These are phyloP conservation scores for Chaetorhynchus papuensis DNA, from an alignment of 2,113 vertebrate genomes.

Conservation along the genomic window DNA sequence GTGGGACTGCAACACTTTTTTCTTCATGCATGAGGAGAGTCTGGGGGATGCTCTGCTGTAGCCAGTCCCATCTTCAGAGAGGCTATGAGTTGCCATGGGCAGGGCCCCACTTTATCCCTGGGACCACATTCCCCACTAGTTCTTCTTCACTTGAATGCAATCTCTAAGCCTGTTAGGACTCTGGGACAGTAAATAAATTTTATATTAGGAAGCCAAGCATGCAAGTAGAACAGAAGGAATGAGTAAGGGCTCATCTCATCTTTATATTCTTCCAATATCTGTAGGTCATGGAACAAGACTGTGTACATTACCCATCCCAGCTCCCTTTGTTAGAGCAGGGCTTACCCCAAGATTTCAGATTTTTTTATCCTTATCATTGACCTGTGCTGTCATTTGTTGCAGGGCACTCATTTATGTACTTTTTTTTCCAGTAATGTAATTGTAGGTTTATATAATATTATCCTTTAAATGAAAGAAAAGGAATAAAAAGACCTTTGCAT, in stretches of 20 bases:
- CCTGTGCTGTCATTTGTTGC: background rate
- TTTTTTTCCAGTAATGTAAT: background rate
- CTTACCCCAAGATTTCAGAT: background rate
- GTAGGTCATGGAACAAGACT: background rate
- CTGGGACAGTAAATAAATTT: background rate
- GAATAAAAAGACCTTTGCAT: background rate
- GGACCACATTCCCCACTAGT: background rate
- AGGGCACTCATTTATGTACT: background rate
- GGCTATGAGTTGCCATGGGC: background rate
- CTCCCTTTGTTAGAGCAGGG: background rate
- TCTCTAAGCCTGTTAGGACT: background rate
- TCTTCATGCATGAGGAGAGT: background rate
- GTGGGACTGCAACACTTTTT: background rate
- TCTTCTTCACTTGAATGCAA: background rate
- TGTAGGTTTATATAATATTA: background rate
- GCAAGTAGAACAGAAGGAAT: background rate
- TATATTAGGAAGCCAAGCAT: background rate
- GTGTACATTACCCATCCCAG: background rate
- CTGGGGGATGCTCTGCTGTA: background rate
- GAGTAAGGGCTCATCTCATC: background rate
- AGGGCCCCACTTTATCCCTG: background rate
- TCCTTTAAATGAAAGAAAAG: background rate
- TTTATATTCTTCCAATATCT: background rate
- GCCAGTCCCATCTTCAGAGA: background rate
- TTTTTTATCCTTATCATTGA: background rate